Percentiles rank a stretch among this genome's conserved stretches.
Evolutionary conservation across 1,140 invertebrate genomes (phyloP).

Genomic region (Ylistrum balloti): DNA sequence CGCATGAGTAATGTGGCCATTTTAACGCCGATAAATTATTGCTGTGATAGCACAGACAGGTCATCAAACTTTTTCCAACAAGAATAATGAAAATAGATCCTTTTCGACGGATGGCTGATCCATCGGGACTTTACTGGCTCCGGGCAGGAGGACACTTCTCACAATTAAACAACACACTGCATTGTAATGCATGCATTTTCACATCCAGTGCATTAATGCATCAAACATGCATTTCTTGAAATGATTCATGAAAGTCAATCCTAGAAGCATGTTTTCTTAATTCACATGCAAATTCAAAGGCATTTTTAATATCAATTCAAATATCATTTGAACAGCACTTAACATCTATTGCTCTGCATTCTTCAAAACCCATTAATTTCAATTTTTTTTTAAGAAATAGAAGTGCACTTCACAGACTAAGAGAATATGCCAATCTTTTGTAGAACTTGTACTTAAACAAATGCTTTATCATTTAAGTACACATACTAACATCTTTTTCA

Average conservation of each 20-base stretch:
- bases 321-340: no score
- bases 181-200: neutral
- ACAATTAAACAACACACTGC: neutral
- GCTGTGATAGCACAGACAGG: neutral
- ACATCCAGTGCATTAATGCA: neutral
- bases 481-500: no score
- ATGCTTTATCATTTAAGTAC: no score
- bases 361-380: no score
- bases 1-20: conserved; percentile 16
- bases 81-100: conserved; percentile 21
- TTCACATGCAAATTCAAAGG: no score
- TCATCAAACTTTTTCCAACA: neutral
- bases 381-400: no score
- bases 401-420: no score
- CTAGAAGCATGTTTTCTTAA: no score
- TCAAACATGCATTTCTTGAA: conserved; percentile 10
- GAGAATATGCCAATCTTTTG: no score
- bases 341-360: no score
- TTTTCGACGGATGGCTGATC: neutral
- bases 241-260: neutral
- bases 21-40: conserved; percentile 24
- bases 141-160: neutral
- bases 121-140: neutral
- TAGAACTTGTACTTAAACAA: no score
- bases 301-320: no score